phyloP scores from a whole-genome alignment of 2,113 vertebrate genomes.

The Strix aluco region DNA sequence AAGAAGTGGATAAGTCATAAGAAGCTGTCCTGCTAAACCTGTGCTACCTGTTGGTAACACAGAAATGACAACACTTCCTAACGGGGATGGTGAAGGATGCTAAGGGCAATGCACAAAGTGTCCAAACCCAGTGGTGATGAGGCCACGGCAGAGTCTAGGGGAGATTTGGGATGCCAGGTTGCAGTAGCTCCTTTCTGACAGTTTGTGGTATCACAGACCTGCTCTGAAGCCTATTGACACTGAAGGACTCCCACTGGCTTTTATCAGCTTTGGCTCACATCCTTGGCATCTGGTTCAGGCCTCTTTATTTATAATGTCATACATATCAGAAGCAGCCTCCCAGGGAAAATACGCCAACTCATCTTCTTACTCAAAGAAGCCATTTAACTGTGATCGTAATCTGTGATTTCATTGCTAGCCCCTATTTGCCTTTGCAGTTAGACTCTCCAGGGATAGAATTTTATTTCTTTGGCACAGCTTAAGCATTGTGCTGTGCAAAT shows the following conservation, averaged over 20 bases:
- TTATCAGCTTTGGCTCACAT: constrained; percentile 37
- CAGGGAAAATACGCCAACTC: constrained; percentile 31
- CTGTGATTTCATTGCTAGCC: constrained; percentile 30
- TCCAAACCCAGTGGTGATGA: neutral
- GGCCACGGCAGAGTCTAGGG: neutral
- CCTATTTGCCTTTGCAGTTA: neutral
- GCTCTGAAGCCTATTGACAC: neutral
- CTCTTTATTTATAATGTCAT: constrained; percentile 6
- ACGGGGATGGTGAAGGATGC: neutral
- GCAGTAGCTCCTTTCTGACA: neutral
- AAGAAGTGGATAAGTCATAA: neutral
- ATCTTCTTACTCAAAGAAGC: constrained; percentile 27
- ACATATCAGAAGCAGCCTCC: constrained; percentile 30
- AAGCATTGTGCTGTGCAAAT: neutral
- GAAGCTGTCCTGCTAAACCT: neutral
- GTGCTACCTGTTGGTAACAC: neutral
- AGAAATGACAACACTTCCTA: neutral
- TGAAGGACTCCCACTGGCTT: neutral
- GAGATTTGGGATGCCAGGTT: neutral
- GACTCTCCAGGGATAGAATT: constrained; percentile 2
- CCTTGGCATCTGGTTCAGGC: constrained; percentile 11
- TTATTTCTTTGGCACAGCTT: constrained; percentile 42
- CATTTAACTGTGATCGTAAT: constrained; percentile 17
- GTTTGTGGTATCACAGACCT: neutral
- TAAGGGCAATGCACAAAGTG: neutral